Evolutionary conservation across 2,797 vertebrate genomes (phyloP).

Genomic region (Denticeps clupeoides): DNA sequence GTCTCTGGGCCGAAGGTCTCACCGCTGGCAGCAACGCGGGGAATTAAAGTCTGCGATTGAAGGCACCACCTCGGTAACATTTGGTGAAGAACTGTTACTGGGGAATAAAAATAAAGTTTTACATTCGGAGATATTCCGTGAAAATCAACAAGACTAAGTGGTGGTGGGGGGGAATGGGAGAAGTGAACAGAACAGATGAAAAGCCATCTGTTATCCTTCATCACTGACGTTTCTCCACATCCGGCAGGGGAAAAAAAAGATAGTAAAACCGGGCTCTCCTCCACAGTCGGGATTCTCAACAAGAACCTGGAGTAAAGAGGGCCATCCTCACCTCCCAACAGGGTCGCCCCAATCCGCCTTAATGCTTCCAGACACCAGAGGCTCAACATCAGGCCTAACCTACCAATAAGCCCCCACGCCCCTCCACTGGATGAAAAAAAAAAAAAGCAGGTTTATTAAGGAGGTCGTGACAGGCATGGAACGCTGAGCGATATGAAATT

Average conservation of each 20-base stretch:
- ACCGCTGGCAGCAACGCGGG: constrained; percentile 48
- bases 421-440: background rate
- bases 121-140: constrained; percentile 22
- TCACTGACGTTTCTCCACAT: constrained; percentile 32
- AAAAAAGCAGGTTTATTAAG: background rate
- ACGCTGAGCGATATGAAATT: constrained; percentile 51
- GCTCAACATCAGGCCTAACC: constrained; percentile 22
- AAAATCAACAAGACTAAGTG: constrained; percentile 21
- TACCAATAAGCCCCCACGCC: constrained; percentile 28
- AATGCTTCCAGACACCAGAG: constrained; percentile 8
- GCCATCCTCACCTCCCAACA: no score
- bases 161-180: background rate
- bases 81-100: constrained; percentile 26
- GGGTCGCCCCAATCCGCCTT: no score
- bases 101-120: constrained; percentile 23
- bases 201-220: constrained; percentile 30
- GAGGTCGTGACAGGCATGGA: no score
- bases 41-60: constrained; percentile 54
- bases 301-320: constrained; percentile 3
- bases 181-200: constrained; percentile 32
- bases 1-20: constrained; percentile 48
- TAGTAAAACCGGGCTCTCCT: constrained; percentile 16
- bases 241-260: constrained; percentile 21
- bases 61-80: constrained; percentile 40
- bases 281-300: constrained; percentile 17